Conservation (phyloP, 1,140 invertebrate genomes). For the Theocolax elegans region DNA sequence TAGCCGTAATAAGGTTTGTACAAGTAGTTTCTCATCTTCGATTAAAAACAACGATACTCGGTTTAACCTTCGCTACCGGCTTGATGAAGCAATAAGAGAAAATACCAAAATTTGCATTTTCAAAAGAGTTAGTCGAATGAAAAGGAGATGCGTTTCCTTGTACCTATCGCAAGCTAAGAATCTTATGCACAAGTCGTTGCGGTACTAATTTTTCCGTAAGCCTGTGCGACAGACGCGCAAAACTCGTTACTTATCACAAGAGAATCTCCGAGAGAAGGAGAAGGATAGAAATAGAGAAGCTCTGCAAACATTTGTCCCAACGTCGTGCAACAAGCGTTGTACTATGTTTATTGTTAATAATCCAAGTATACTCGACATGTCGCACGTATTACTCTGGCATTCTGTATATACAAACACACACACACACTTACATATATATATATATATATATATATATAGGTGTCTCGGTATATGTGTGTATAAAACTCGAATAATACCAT, state of each 20-base stretch:
- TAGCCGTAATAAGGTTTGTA: no score
- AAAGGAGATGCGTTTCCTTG: background rate
- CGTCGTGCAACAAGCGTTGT: background rate
- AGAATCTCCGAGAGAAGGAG: background rate
- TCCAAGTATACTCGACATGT: no score
- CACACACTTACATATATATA: no score
- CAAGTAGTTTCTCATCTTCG: no score
- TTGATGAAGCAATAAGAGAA: background rate
- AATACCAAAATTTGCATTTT: background rate
- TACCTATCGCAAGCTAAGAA: conserved; percentile 1
- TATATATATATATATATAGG: no score
- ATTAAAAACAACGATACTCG: no score
- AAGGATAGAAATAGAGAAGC: background rate
- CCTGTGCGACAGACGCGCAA: background rate
- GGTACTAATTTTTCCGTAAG: background rate
- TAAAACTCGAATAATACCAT: no score
- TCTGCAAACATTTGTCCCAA: background rate
- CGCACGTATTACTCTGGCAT: no score
- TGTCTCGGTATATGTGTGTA: no score
- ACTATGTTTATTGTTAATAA: conserved; percentile 9
- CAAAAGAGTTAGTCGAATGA: background rate
- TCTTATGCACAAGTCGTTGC: background rate
- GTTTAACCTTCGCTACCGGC: no score
- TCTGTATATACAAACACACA: no score
- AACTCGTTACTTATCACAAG: background rate